A percentile compares a stretch with the other conserved stretches of the same genome.
These are phyloP conservation scores for Egretta garzetta DNA, from an alignment of 2,113 vertebrate genomes.

Conservation along the genomic window DNA sequence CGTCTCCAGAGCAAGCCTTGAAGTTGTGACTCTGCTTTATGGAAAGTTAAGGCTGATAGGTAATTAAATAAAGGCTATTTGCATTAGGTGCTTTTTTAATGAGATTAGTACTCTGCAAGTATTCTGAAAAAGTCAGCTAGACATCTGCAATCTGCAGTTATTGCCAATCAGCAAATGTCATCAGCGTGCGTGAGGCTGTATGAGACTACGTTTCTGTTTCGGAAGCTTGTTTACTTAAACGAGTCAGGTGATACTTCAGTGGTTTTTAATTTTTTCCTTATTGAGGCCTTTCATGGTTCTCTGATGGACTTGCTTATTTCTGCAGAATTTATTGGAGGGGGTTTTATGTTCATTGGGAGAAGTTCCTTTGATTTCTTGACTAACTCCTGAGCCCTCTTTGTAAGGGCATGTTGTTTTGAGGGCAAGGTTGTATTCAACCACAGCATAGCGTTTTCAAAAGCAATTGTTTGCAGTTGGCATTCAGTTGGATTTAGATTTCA, in stretches of 20 bases:
- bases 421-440: not conserved
- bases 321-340: not conserved
- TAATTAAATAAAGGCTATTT: conserved; percentile 16
- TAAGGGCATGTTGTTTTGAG: not conserved
- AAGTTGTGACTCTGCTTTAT: not conserved
- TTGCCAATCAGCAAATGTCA: conserved; percentile 2
- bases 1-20: not conserved
- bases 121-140: not conserved
- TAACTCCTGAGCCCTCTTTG: not conserved
- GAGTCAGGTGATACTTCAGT: not conserved
- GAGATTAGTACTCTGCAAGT: not conserved
- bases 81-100: not conserved
- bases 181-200: not conserved
- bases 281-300: not conserved
- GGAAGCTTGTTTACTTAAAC: not conserved
- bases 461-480: not conserved
- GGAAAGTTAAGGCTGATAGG: not conserved
- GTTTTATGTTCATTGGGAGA: not conserved
- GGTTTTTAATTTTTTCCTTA: not conserved
- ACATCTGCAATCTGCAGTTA: not conserved
- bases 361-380: not conserved
- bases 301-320: not conserved
- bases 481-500: not conserved
- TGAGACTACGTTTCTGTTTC: not conserved
- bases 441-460: not conserved